Evolutionary conservation across 2,888 invertebrate species (phyloP).

Genomic region (Xanthia icteritia): DNA sequence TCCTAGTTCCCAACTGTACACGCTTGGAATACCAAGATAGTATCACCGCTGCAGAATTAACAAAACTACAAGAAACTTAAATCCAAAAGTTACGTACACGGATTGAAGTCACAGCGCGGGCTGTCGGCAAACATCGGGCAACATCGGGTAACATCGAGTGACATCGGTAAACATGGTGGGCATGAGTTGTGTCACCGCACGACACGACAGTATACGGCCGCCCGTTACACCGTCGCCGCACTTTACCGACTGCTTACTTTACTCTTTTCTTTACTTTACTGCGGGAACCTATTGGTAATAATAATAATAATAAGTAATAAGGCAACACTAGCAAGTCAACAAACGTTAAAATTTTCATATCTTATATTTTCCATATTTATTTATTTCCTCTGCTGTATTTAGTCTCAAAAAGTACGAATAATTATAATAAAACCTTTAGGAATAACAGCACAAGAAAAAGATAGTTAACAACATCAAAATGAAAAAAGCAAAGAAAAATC

Average conservation of each 20-base stretch:
- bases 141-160: background rate
- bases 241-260: constrained; percentile 2
- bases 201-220: background rate
- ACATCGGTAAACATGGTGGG: background rate
- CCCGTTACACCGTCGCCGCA: constrained; percentile 1
- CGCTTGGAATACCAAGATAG: background rate
- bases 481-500: too few species aligned
- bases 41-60: background rate
- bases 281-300: too few species aligned
- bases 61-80: constrained; percentile 10
- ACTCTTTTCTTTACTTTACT: constrained; percentile 14
- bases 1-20: background rate
- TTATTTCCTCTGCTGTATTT: too few species aligned
- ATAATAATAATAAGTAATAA: too few species aligned
- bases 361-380: too few species aligned
- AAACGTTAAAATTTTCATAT: too few species aligned
- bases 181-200: background rate
- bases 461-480: too few species aligned
- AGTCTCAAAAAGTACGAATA: too few species aligned
- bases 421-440: too few species aligned
- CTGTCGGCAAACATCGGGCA: background rate
- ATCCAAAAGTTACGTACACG: background rate
- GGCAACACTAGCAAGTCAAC: too few species aligned
- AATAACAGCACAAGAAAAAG: too few species aligned
- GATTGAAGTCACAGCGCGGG: background rate